These are phyloP conservation scores for Halcyon chelicuti DNA, from an alignment of 2,797 vertebrate species.

Conservation along the genomic window DNA sequence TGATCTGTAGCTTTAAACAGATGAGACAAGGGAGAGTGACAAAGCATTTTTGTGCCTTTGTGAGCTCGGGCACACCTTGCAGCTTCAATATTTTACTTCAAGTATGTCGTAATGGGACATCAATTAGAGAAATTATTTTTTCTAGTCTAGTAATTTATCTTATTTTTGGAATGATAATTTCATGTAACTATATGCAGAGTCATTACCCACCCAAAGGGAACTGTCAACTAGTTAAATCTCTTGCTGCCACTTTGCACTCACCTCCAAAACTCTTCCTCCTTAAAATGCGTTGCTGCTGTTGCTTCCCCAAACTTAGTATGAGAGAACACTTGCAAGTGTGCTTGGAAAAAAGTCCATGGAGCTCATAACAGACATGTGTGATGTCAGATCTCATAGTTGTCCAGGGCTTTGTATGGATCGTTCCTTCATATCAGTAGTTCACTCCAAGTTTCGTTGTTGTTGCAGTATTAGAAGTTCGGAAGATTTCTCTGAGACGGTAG, in stretches of 20 bases:
- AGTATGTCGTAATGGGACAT: background rate
- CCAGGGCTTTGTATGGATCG: background rate
- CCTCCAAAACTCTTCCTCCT: background rate
- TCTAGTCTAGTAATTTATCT: background rate
- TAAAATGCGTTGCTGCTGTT: background rate
- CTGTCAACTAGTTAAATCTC: background rate
- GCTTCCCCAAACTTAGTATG: background rate
- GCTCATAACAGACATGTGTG: background rate
- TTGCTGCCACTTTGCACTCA: background rate
- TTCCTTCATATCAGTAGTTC: background rate
- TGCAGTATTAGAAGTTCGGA: background rate
- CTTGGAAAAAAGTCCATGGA: background rate
- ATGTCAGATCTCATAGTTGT: background rate
- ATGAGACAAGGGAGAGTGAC: background rate
- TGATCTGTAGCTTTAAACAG: background rate
- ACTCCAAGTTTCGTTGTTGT: background rate
- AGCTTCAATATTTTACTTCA: background rate
- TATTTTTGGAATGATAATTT: background rate
- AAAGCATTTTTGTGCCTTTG: background rate
- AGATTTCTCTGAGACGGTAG: background rate
- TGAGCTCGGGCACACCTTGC: background rate
- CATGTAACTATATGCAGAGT: background rate
- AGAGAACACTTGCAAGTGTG: background rate
- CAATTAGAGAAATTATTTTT: background rate
- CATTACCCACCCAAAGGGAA: background rate